Evolutionary conservation across 2,797 vertebrate genomes (phyloP).

Genomic region (Picus viridis): DNA sequence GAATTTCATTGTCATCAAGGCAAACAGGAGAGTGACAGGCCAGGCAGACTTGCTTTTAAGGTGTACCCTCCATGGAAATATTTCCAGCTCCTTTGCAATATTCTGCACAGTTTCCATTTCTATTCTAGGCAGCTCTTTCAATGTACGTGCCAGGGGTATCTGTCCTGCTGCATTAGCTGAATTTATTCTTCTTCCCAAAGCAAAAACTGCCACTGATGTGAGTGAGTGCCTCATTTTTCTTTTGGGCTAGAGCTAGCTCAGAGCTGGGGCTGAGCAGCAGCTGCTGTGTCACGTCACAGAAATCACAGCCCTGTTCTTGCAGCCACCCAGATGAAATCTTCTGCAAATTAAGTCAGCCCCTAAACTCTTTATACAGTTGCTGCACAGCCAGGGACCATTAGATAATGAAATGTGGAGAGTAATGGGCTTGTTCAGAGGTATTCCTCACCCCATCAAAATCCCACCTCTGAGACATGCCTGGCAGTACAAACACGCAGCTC

Average conservation of each 20-base stretch:
- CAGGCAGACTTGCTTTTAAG: not conserved
- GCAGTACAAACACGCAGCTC: not conserved
- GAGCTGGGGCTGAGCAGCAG: slow-evolving; percentile 24
- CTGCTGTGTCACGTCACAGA: not conserved
- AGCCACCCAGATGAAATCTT: slow-evolving; percentile 19
- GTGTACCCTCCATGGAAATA: not conserved
- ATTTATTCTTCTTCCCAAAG: slow-evolving; percentile 27
- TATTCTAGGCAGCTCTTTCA: not conserved
- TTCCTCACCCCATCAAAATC: not conserved
- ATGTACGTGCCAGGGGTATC: not conserved
- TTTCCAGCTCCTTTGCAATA: not conserved
- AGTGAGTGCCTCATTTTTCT: not conserved
- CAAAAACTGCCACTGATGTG: not conserved
- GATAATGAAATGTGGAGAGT: slow-evolving; percentile 12
- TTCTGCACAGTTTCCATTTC: not conserved
- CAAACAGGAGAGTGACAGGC: not conserved
- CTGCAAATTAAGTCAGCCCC: slow-evolving; percentile 16
- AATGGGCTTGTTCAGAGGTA: not conserved
- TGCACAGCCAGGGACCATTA: not conserved
- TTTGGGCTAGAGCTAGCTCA: not conserved
- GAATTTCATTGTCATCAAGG: not conserved
- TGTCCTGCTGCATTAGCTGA: not conserved
- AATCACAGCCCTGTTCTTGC: slow-evolving; percentile 7
- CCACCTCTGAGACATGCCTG: not conserved
- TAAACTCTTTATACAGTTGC: not conserved